These are phyloP conservation scores for Mormyrus hasselquistii DNA, from an alignment of 2,797 vertebrate genomes.

Conservation along the genomic window DNA sequence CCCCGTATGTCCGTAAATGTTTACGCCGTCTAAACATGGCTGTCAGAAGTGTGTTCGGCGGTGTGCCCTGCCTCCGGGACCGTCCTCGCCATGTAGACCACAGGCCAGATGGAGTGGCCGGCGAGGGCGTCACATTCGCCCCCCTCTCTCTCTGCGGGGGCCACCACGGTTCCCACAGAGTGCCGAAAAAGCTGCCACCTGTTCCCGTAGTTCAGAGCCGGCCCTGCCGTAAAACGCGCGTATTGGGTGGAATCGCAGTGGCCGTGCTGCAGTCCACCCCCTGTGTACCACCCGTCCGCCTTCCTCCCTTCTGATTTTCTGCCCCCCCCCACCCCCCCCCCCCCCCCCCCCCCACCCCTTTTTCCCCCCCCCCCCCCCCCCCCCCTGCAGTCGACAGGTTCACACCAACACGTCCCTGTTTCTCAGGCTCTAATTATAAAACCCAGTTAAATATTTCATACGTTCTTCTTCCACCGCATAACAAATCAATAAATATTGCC, in stretches of 20 bases:
- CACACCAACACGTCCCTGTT: neutral
- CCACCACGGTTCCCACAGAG: slow-evolving; percentile 28
- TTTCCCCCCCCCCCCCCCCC: neutral
- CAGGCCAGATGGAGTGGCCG: neutral
- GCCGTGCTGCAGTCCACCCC: slow-evolving; percentile 34
- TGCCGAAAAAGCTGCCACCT: slow-evolving; percentile 47
- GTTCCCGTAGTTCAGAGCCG: slow-evolving; percentile 39
- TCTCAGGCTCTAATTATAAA: neutral
- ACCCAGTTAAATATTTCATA: neutral
- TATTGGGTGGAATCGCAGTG: slow-evolving; percentile 46
- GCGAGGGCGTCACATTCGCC: neutral
- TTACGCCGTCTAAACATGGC: neutral
- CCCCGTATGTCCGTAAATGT: neutral
- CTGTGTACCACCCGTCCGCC: slow-evolving; percentile 40
- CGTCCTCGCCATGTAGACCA: neutral
- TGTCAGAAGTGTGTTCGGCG: neutral
- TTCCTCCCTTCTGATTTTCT: neutral
- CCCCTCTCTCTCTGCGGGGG: slow-evolving; percentile 30
- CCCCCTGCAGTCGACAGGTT: neutral
- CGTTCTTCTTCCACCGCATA: neutral
- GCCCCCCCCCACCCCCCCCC: neutral
- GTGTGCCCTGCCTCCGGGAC: neutral
- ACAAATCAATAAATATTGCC: neutral
- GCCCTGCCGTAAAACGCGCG: slow-evolving; percentile 50
- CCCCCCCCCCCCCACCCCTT: neutral